A percentile compares a stretch with the other conserved stretches of the same genome.
These are phyloP conservation scores for Nibea albiflora DNA, from an alignment of 2,113 vertebrate species.

Conservation along the genomic window DNA sequence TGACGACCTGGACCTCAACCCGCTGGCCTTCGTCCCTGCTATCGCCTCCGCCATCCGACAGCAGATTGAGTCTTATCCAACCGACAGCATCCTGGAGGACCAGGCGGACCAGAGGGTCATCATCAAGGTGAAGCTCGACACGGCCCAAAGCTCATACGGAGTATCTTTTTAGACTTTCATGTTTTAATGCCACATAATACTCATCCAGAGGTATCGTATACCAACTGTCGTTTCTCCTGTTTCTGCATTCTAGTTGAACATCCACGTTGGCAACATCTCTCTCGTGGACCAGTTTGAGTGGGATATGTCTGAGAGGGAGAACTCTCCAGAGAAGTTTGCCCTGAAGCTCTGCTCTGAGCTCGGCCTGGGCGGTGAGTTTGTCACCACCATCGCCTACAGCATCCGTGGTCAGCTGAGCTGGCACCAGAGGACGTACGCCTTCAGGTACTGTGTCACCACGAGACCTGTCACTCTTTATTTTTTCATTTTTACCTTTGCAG, in stretches of 20 bases:
- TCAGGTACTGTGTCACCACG: conserved; percentile 86
- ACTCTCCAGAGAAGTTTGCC: conserved; percentile 98
- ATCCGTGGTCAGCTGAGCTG: conserved; percentile 99
- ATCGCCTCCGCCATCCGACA: conserved; percentile 98
- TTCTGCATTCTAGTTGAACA: conserved; percentile 87
- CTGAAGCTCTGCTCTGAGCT: conserved; percentile 98
- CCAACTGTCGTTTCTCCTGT: neutral
- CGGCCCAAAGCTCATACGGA: neutral
- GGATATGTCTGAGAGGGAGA: conserved; percentile 99
- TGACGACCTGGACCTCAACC: conserved; percentile 97
- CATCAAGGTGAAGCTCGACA: conserved; percentile 88
- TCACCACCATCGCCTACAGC: conserved; percentile 99
- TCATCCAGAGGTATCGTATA: neutral
- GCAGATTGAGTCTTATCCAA: conserved; percentile 98
- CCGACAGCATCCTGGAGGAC: conserved; percentile 96
- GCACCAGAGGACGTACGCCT: conserved; percentile 99
- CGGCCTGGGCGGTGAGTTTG: conserved; percentile 97
- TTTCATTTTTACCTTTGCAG: too few relatives aligned
- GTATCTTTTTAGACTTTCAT: fast-evolving
- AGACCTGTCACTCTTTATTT: too few relatives aligned
- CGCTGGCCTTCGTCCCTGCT: conserved; percentile 95
- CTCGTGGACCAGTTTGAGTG: conserved; percentile 99
- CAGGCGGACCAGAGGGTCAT: conserved; percentile 98
- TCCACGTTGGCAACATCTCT: conserved; percentile 98
- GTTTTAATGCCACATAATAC: fast-evolving